These are phyloP conservation scores for Harmothoe impar DNA, from an alignment of 2,888 invertebrate genomes.

Conservation along the genomic window DNA sequence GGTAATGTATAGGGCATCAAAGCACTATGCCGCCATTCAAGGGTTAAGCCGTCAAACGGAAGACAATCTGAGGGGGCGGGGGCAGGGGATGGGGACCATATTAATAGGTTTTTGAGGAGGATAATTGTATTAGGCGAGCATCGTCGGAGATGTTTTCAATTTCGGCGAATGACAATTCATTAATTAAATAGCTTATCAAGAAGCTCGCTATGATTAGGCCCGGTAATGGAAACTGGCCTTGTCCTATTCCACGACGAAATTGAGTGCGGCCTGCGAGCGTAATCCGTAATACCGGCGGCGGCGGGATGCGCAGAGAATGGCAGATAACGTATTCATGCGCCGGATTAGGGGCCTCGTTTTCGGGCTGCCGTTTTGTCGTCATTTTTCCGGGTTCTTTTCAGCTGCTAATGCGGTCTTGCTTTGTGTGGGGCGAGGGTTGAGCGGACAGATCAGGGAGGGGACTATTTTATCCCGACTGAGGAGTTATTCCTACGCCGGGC, in stretches of 20 bases:
- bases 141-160: slow-evolving; percentile 61
- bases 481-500: neutral
- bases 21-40: neutral
- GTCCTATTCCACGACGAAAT: slow-evolving; percentile 42
- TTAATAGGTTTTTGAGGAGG: slow-evolving; percentile 61
- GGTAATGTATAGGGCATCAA: no score
- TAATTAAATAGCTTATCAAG: slow-evolving; percentile 58
- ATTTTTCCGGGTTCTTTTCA: slow-evolving; percentile 53
- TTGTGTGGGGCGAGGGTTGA: neutral
- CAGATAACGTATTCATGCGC: slow-evolving; percentile 51
- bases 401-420: slow-evolving; percentile 40
- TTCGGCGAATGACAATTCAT: slow-evolving; percentile 58
- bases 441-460: slow-evolving; percentile 23
- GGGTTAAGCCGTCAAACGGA: slow-evolving; percentile 18
- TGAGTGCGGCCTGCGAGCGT: slow-evolving; percentile 22
- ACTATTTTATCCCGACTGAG: slow-evolving; percentile 1
- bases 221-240: slow-evolving; percentile 26
- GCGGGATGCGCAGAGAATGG: neutral
- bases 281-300: slow-evolving; percentile 27
- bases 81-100: neutral
- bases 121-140: slow-evolving; percentile 59
- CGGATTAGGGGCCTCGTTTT: neutral
- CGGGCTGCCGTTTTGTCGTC: slow-evolving; percentile 12
- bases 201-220: slow-evolving; percentile 50
- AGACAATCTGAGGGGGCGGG: slow-evolving; percentile 35